Base-by-base conservation (phyloP, 2,888 invertebrate genomes). In the Falcaria lacertinaria region DNA sequence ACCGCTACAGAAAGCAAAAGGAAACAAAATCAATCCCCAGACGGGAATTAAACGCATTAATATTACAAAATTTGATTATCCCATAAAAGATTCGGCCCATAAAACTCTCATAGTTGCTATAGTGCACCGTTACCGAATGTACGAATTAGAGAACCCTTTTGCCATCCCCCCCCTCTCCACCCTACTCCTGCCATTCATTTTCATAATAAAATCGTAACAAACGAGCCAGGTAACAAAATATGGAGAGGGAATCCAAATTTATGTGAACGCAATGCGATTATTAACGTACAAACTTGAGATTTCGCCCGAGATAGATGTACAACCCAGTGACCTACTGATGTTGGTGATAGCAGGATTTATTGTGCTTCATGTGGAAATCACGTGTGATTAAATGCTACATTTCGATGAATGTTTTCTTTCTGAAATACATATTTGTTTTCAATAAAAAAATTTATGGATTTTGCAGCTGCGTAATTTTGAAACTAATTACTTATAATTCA, bases 181-280 rank as follows among this genome's bases (percentile, higher is more conserved):
- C 64, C 58, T 62, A 65, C 74, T 69, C 65, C 78, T 81, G 82
- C 86, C 88, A 86, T 88, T 88, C 88, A 89, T 89, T 88, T 87
- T 89, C 88, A 88, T 89, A 88, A 88, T 88, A 88, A 88, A 88
- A 88, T 88, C 84, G 88, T 81, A 87, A 87, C 87, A 86, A 87
- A 87, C 84, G 83, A 80, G 69, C 64, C 84, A 89, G 88, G 88
- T 88, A 89, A 83, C 85, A 76, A 87, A 87, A 87, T 87, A 87
- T 87, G 86, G 87, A 88, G 84, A 80, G 74, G 79, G 84, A 82
- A 76, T 73, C 72, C 58, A 67, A 74, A 88, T 88, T 87, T 86
- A 87, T 83, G 78, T 60, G 74, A 77, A 77, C 80, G 74, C 78
- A 71, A 79, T 72, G 65, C 65, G 64, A 68, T 77, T 76, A 86